phyloP scores from a whole-genome alignment of 2,113 vertebrate genomes.

The Takifugu bimaculatus region DNA sequence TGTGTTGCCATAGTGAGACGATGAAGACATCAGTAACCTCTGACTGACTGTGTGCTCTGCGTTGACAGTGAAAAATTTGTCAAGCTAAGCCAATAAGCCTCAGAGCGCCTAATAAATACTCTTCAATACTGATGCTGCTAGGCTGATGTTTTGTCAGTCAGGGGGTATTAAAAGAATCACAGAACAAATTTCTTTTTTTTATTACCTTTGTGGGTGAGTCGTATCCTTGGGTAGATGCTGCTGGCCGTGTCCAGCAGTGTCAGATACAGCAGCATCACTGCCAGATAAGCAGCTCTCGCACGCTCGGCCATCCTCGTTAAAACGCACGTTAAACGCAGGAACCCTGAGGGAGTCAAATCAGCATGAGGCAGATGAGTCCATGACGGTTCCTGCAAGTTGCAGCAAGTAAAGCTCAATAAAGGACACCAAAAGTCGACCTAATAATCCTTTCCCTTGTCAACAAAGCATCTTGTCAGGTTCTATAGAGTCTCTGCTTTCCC shows the following conservation, averaged over 20 bases:
- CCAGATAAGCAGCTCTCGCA: conserved; percentile 37
- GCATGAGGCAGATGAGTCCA: conserved; percentile 25
- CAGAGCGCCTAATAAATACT: too few species aligned
- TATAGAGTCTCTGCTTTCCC: conserved; percentile 48
- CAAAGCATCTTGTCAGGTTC: conserved; percentile 33
- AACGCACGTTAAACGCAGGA: conserved; percentile 25
- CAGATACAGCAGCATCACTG: conserved; percentile 51
- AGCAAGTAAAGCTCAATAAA: conserved; percentile 6
- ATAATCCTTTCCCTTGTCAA: conserved; percentile 14
- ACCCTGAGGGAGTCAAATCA: conserved; percentile 21
- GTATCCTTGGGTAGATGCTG: conserved; percentile 65
- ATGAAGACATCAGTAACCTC: too few species aligned
- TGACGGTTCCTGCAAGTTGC: conserved; percentile 14
- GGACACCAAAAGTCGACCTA: not conserved
- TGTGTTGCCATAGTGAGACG: not conserved
- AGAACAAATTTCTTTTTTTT: not conserved
- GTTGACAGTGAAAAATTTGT: too few species aligned
- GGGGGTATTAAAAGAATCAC: not conserved
- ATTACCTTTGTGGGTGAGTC: conserved; percentile 68
- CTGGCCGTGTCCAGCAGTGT: conserved; percentile 35
- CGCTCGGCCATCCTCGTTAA: conserved; percentile 49
- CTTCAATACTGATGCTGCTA: too few species aligned
- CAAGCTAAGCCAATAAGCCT: too few species aligned
- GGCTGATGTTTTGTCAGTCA: too few species aligned
- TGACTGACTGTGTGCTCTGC: too few species aligned